Evolutionary conservation across 2,113 vertebrate species (phyloP), one percentile per base, ranked within the genome.

Genomic region (Nibea coibor): DNA sequence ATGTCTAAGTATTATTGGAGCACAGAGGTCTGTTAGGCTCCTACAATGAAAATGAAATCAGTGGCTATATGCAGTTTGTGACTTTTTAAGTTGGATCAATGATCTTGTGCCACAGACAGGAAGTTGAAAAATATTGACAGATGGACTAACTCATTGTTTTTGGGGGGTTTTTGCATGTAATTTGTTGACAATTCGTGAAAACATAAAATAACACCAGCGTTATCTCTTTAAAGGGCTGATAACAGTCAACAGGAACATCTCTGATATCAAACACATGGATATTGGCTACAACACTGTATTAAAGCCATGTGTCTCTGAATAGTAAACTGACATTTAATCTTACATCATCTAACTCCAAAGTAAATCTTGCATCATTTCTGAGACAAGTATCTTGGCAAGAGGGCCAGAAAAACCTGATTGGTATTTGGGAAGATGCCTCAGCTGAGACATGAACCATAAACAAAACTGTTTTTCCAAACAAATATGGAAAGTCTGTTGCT

Each of bases 371-470:
- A 61, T 78, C 22, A 63, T 26, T 19, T 54, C 64, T 48, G 59
- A 51, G 28, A 66, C 50, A 72, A 66, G 20, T 58, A 43, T 43
- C 22, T 31, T 48, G 3, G 63, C 6, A 63, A 26, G 43, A 62
- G 28, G 57, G 50, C 43, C 72, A 31, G 24, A 77, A 39, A 51
- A 24, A 28, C 1, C 75, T 56, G 70, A 81, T 48, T 80, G 72
- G 64, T 53, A 17, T 80, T 80, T 80, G 56, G 42, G 69, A n/a
- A 76, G 66, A 58, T 54, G 62, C 19, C 81, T 53, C 56, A 22
- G 76, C 14, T 9, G 14, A 39, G 47, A 73, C 20, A 24, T 48
- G 11, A 2, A 59, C 12, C 28, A 0, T 50, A 58, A 78, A 74
- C 64, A 70, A 47, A 64, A 53, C 4, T 12, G 35, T 39, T 43